These are phyloP conservation scores for Temnopleurus reevesii DNA, from an alignment of 53 echinoderm and acorn worm genomes.

Conservation along the genomic window DNA sequence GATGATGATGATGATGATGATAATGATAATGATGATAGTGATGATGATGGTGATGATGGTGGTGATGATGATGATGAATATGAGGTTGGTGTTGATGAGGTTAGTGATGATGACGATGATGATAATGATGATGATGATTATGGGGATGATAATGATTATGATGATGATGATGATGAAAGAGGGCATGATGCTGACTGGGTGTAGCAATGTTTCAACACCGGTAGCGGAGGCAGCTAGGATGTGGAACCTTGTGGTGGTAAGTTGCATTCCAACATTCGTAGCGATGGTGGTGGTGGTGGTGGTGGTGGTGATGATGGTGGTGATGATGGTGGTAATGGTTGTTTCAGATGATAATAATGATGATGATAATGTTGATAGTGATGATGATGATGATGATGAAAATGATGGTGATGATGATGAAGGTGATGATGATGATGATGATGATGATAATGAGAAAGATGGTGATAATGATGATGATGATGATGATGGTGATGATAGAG, in stretches of 20 bases:
- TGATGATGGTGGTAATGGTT: conserved; percentile 68
- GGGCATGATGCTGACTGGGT: conserved; percentile 74
- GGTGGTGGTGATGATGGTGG: not conserved
- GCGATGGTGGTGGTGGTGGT: not conserved
- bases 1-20: not conserved
- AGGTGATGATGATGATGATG: too few relatives aligned
- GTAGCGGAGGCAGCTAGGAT: conserved; percentile 95
- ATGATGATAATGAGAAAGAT: too few relatives aligned
- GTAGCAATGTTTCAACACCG: conserved; percentile 79
- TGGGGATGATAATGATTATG: not conserved
- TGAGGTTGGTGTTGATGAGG: not conserved
- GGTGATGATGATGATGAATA: not conserved
- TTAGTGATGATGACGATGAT: not conserved
- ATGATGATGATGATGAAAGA: not conserved
- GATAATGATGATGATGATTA: not conserved
- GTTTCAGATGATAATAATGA: too few relatives aligned
- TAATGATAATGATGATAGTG: not conserved
- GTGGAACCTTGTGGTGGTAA: conserved; percentile 65
- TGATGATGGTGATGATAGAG: conserved; percentile 40
- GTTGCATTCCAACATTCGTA: too few relatives aligned
- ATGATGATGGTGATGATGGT: not conserved
- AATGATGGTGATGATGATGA: too few relatives aligned
- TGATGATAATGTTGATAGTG: not conserved
- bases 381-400: too few relatives aligned
- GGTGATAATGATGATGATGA: too few relatives aligned